These are phyloP conservation scores for Ernsta delagoae DNA, from an alignment of 2,888 invertebrate species.

Conservation along the genomic window DNA sequence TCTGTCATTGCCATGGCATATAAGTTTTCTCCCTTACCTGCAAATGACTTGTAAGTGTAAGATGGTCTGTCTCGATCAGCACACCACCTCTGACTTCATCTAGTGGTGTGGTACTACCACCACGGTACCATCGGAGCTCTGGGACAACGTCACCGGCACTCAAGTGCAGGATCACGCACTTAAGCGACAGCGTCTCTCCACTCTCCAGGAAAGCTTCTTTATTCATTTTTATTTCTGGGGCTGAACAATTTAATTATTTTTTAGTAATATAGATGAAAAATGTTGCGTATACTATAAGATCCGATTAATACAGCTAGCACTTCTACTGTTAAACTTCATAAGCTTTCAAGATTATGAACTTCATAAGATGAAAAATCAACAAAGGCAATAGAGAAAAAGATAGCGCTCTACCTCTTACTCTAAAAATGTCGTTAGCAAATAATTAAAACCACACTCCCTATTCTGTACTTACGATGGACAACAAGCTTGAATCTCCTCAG, in stretches of 20 bases:
- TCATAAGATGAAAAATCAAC: too few relatives aligned
- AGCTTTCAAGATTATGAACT: too few relatives aligned
- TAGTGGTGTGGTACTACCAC: conserved; percentile 60
- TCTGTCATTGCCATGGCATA: too few relatives aligned
- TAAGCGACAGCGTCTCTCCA: conserved; percentile 74
- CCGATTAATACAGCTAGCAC: too few relatives aligned
- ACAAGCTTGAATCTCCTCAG: conserved; percentile 66
- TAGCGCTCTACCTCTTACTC: too few relatives aligned
- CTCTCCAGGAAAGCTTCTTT: conserved; percentile 76
- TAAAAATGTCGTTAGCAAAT: too few relatives aligned
- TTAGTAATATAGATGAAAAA: too few relatives aligned
- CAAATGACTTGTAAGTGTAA: conserved; percentile 71
- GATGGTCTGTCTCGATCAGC: conserved; percentile 72
- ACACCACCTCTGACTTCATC: conserved; percentile 80
- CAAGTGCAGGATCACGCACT: conserved; percentile 69
- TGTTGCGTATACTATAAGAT: too few relatives aligned
- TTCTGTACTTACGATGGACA: conserved; percentile 74
- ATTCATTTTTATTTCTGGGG: conserved; percentile 72
- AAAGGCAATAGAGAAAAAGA: too few relatives aligned
- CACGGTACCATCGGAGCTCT: conserved; percentile 70
- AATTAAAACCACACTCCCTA: too few relatives aligned
- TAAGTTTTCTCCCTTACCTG: too few relatives aligned
- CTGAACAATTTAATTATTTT: conserved; percentile 47
- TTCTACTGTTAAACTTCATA: too few relatives aligned
- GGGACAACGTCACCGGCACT: conserved; percentile 61